These are phyloP conservation scores for Eremophila alpestris DNA, from an alignment of 2,797 vertebrate genomes.

Conservation along the genomic window DNA sequence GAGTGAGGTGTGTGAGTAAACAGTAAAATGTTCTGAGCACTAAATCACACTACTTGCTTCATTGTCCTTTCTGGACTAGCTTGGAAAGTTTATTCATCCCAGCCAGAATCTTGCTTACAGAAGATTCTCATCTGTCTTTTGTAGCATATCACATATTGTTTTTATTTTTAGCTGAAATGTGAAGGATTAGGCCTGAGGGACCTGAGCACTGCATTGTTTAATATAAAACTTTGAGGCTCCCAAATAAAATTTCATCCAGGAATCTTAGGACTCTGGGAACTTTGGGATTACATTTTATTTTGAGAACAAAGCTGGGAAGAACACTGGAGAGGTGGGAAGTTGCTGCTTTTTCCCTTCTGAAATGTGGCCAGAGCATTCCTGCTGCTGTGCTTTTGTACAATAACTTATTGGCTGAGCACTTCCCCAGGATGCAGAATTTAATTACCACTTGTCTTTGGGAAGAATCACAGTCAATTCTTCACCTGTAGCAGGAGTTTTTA, in stretches of 20 bases:
- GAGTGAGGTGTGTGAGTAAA: background rate
- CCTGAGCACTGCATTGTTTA: background rate
- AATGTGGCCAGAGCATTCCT: background rate
- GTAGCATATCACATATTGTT: background rate
- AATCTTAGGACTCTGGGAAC: background rate
- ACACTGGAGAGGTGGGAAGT: background rate
- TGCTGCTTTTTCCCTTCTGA: background rate
- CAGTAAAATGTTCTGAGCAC: background rate
- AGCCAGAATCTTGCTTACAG: background rate
- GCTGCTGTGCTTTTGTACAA: background rate
- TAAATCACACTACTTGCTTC: background rate
- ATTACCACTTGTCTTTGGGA: background rate
- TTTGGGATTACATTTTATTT: background rate
- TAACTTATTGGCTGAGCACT: background rate
- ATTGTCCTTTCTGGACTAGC: background rate
- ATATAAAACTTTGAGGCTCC: background rate
- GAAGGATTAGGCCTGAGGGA: background rate
- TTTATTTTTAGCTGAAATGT: background rate
- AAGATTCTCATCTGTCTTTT: background rate
- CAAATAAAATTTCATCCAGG: background rate
- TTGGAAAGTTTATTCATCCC: background rate
- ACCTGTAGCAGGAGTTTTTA: background rate
- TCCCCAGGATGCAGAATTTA: slow-evolving; percentile 16
- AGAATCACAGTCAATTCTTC: background rate
- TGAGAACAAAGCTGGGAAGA: slow-evolving; percentile 18